Conservation (phyloP, 2,797 vertebrate species). For the Notamacropus eugenii region DNA sequence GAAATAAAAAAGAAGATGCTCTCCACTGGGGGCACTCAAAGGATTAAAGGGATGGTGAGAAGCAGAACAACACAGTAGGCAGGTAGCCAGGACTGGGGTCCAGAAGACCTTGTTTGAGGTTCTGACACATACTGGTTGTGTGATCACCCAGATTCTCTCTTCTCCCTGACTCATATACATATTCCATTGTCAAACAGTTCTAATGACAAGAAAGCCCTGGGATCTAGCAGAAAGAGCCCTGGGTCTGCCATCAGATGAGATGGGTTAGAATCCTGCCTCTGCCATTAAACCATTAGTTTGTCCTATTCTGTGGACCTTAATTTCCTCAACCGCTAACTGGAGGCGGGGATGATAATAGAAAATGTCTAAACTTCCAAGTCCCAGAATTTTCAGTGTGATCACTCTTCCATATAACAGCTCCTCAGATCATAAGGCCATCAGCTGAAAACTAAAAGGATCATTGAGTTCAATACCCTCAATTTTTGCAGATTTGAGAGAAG, state of each 20-base stretch:
- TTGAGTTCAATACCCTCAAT: background rate
- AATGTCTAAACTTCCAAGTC: background rate
- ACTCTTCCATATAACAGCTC: background rate
- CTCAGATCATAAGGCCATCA: background rate
- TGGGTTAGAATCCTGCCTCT: background rate
- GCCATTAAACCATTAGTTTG: background rate
- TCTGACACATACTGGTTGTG: background rate
- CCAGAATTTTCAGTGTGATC: background rate
- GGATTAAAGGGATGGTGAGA: background rate
- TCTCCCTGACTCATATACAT: background rate
- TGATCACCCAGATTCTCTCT: background rate
- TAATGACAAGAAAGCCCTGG: background rate
- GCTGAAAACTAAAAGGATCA: background rate
- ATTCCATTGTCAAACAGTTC: background rate
- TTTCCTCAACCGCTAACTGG: background rate
- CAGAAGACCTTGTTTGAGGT: background rate
- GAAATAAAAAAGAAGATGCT: background rate
- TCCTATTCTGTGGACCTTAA: background rate
- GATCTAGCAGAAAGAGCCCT: background rate
- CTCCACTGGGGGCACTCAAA: background rate
- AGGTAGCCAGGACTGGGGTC: background rate
- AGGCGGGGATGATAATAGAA: background rate
- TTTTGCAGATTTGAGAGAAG: background rate
- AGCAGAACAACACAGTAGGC: background rate
- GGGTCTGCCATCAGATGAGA: background rate